phyloP scores from a whole-genome alignment of 1,140 invertebrate species.

The Diachasma alloeum region DNA sequence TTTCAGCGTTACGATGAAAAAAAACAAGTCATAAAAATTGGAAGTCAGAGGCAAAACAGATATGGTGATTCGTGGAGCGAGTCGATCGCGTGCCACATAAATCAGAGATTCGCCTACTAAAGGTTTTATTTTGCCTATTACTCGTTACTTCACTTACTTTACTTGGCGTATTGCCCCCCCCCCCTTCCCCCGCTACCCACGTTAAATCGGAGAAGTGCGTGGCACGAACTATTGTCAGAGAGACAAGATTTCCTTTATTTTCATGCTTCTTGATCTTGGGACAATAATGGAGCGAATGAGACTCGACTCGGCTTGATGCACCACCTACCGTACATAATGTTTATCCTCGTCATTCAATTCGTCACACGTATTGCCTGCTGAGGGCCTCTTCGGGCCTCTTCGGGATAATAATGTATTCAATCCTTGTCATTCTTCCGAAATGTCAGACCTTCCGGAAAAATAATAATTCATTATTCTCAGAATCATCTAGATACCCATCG shows the following conservation, averaged over 20 bases:
- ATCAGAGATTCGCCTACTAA: background rate
- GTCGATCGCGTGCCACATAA: slow-evolving; percentile 24
- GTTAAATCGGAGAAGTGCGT: slow-evolving; percentile 14
- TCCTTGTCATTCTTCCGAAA: background rate
- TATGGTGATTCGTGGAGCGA: slow-evolving; percentile 16
- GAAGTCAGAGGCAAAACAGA: slow-evolving; percentile 1
- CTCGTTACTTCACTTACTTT: background rate
- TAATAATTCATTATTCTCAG: background rate
- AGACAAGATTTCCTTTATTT: slow-evolving; percentile 8
- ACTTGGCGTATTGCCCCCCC: too few relatives aligned
- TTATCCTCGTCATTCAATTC: background rate
- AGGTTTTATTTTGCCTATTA: background rate
- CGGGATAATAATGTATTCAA: background rate
- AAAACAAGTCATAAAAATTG: background rate
- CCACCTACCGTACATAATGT: background rate
- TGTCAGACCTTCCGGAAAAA: background rate
- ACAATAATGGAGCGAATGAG: slow-evolving; percentile 12
- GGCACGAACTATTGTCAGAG: slow-evolving; percentile 19
- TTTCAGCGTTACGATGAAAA: background rate
- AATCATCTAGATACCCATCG: slow-evolving; percentile 19
- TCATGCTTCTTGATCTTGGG: slow-evolving; percentile 24
- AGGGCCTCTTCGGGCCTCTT: background rate
- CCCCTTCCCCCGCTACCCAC: background rate
- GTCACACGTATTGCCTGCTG: slow-evolving; percentile 1
- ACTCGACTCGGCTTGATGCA: background rate